Conservation (phyloP, 2,888 invertebrate genomes). For the Stenoptilia bipunctidactyla region DNA sequence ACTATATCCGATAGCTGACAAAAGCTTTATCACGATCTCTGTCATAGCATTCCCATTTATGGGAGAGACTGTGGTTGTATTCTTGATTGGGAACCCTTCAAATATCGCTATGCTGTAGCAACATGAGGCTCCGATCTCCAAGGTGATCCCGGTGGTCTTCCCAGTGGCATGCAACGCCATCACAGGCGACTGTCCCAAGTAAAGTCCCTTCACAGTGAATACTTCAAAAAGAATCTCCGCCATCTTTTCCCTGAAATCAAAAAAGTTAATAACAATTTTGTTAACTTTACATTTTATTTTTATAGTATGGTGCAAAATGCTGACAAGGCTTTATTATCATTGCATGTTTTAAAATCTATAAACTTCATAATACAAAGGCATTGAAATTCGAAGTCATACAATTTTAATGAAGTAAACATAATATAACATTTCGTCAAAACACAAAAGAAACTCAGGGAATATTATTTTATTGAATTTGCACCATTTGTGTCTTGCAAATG, state of each 20-base stretch:
- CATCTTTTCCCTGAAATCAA: constrained; percentile 73
- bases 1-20: constrained; percentile 85
- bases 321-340: no score
- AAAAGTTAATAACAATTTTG: no score
- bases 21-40: constrained; percentile 86
- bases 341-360: no score
- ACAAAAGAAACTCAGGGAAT: no score
- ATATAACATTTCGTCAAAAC: no score
- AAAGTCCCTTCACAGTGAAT: constrained; percentile 63
- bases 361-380: no score
- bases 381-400: no score
- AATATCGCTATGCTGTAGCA: constrained; percentile 64
- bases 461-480: no score
- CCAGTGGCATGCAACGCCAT: constrained; percentile 62
- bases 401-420: no score
- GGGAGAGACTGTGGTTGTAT: constrained; percentile 85
- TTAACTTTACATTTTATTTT: no score
- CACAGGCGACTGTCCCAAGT: constrained; percentile 56
- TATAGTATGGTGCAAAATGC: no score
- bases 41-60: constrained; percentile 86
- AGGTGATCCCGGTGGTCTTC: constrained; percentile 61
- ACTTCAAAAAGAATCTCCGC: constrained; percentile 65
- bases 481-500: no score
- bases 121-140: constrained; percentile 60
- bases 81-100: constrained; percentile 81